These are phyloP conservation scores for Guaruba guarouba DNA, from an alignment of 2,113 vertebrate species.

Conservation along the genomic window DNA sequence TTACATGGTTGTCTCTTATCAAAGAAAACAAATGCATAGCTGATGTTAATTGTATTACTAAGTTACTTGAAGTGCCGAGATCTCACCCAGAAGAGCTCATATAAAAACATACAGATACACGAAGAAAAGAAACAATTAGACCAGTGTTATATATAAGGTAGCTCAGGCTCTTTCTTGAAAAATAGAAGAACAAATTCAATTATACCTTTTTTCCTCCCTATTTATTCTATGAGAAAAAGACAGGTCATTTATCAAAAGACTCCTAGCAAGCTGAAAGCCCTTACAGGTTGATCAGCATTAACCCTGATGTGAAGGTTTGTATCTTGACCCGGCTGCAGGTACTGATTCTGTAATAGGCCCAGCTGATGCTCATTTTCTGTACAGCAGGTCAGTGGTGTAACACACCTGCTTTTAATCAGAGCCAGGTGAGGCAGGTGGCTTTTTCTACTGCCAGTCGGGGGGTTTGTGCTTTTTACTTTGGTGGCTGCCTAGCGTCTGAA, in stretches of 20 bases:
- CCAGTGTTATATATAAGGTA: neutral
- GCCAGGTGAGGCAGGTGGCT: neutral
- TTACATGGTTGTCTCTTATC: neutral
- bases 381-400: neutral
- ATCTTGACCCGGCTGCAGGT: neutral
- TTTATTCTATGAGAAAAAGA: neutral
- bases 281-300: rapidly evolving
- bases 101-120: neutral
- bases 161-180: neutral
- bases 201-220: rapidly evolving
- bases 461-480: rapidly evolving
- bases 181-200: neutral
- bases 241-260: neutral
- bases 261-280: neutral
- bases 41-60: neutral
- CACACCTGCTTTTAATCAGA: neutral
- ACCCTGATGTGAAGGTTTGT: rapidly evolving
- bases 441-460: rapidly evolving
- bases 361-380: neutral
- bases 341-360: neutral
- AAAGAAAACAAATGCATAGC: neutral
- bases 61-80: neutral
- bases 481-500: rapidly evolving
- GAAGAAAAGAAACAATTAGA: neutral
- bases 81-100: neutral